Evolutionary conservation across 2,888 invertebrate species (phyloP).

Genomic region (Actias luna): DNA sequence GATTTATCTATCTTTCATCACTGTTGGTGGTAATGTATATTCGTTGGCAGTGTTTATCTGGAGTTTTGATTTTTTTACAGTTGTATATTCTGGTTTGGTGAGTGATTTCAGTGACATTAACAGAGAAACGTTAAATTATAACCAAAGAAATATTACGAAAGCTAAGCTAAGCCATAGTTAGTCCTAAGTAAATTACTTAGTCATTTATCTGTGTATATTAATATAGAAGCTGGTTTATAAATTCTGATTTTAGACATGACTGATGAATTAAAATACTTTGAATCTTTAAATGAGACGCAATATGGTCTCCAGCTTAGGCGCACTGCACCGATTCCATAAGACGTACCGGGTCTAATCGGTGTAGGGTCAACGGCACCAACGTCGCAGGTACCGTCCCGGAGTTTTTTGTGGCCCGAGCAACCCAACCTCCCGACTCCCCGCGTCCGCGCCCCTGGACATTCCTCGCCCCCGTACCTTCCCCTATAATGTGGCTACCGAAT

Average conservation of each 20-base stretch:
- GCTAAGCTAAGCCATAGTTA: too few species aligned
- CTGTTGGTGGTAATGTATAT: neutral
- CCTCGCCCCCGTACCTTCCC: conserved; percentile 31
- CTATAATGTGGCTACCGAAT: conserved; percentile 60
- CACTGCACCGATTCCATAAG: conserved; percentile 46
- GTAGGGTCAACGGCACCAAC: conserved; percentile 68
- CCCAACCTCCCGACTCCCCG: conserved; percentile 32
- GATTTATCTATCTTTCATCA: neutral
- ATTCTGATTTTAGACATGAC: too few species aligned
- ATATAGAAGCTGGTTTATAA: too few species aligned
- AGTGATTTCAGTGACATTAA: neutral
- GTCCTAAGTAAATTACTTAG: too few species aligned
- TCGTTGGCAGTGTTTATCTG: neutral
- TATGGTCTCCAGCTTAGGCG: conserved; percentile 8
- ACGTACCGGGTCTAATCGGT: conserved; percentile 56
- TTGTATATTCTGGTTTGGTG: neutral
- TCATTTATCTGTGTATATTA: too few species aligned
- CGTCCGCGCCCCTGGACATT: conserved; percentile 29
- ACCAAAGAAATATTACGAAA: neutral
- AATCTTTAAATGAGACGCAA: neutral
- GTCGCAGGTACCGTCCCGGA: conserved; percentile 67
- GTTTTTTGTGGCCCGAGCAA: conserved; percentile 56
- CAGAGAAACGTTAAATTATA: neutral
- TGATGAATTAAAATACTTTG: neutral
- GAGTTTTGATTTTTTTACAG: neutral